Evolutionary conservation across 2,113 vertebrate species (phyloP).

Genomic region (Bufo gargarizans): DNA sequence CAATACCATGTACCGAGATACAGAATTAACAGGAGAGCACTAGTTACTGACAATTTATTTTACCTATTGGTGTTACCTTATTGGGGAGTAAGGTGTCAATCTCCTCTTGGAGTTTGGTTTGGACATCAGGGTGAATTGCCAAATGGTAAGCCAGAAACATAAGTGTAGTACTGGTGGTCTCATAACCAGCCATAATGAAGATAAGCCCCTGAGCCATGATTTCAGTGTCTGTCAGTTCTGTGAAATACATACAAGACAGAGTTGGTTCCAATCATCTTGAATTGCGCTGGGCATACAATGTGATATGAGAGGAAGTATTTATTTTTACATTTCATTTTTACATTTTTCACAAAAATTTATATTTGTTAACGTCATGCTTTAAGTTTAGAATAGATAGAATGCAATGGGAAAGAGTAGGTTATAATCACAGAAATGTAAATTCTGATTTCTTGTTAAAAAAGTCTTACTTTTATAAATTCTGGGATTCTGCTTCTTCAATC

Average conservation of each 20-base stretch:
- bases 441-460: too few relatives aligned
- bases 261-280: background rate
- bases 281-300: background rate
- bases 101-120: conserved; percentile 77
- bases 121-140: conserved; percentile 71
- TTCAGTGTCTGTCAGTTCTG: conserved; percentile 76
- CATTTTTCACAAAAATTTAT: background rate
- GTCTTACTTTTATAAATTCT: too few relatives aligned
- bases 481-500: too few relatives aligned
- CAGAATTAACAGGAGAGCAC: background rate
- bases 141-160: conserved; percentile 71
- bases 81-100: conserved; percentile 75
- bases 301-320: too few relatives aligned
- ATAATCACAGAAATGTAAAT: too few relatives aligned
- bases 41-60: background rate
- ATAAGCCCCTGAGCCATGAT: conserved; percentile 78
- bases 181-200: conserved; percentile 81
- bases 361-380: background rate
- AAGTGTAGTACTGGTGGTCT: conserved; percentile 75
- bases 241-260: conserved; percentile 24
- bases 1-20: too few relatives aligned
- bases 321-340: too few relatives aligned
- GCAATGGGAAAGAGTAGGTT: too few relatives aligned
- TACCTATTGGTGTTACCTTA: conserved; percentile 68
- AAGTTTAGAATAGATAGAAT: background rate